phyloP scores from a whole-genome alignment of 2,113 vertebrate species.

The Oreochromis aureus region DNA sequence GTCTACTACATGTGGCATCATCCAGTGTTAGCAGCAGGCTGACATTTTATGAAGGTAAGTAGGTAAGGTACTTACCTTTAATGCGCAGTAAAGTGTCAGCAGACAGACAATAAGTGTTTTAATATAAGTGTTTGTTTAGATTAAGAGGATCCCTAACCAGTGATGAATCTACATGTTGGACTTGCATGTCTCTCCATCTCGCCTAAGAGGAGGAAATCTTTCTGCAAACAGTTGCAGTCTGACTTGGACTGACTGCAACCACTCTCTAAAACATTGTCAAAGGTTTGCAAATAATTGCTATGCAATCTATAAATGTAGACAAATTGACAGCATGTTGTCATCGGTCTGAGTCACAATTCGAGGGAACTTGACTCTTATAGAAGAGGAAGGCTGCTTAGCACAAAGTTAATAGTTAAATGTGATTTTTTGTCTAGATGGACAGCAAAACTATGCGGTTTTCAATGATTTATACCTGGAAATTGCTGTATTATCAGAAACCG shows the following conservation, averaged over 20 bases:
- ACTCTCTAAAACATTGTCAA: not conserved
- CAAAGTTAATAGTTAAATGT: not conserved
- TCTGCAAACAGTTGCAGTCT: not conserved
- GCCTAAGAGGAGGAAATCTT: not conserved
- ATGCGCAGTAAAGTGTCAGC: not conserved
- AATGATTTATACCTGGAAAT: not conserved
- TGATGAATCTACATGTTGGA: not conserved
- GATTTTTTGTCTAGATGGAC: not conserved
- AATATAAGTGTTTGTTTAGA: not conserved
- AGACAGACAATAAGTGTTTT: not conserved
- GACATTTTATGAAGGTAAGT: not conserved
- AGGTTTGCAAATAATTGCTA: accelerated
- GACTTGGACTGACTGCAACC: not conserved
- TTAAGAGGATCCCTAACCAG: not conserved
- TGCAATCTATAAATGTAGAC: accelerated
- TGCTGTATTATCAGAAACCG: accelerated
- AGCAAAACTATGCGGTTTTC: accelerated
- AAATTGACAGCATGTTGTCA: not conserved
- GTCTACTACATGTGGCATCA: accelerated
- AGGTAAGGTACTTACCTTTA: not conserved
- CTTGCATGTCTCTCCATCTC: not conserved
- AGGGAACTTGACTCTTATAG: not conserved
- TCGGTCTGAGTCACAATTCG: not conserved
- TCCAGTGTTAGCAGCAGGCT: not conserved
- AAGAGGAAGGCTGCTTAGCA: not conserved